phyloP scores from a whole-genome alignment of 35 echinoderm and acorn worm species.

The Hemicentrotus pulcherrimus region DNA sequence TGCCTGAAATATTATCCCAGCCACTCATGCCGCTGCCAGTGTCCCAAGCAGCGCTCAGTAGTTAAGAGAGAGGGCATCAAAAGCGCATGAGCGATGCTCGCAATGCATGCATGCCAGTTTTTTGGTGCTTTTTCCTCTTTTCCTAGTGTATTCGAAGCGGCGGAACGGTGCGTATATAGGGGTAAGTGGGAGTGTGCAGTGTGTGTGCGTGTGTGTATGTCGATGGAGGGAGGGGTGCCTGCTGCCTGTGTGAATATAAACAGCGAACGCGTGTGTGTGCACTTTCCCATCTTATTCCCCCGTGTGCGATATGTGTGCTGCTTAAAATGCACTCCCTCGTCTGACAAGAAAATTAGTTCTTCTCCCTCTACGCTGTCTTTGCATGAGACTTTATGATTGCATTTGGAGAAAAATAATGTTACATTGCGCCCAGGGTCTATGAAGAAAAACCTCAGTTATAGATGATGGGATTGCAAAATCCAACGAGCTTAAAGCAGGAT shows the following conservation, averaged over 20 bases:
- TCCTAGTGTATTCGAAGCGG: not conserved
- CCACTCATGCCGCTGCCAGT: not conserved
- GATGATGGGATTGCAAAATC: not conserved
- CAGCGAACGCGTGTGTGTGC: not conserved
- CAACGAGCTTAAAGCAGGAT: not conserved
- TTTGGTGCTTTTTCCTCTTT: not conserved
- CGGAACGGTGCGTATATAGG: not conserved
- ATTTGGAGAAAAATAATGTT: not conserved
- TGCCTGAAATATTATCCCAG: conserved; percentile 10
- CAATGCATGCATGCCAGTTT: not conserved
- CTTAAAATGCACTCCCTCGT: not conserved
- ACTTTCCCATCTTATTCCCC: not conserved
- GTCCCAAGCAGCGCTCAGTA: not conserved
- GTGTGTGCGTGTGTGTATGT: not conserved
- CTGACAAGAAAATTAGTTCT: not conserved
- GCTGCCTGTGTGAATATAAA: not conserved
- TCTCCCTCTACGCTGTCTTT: not conserved
- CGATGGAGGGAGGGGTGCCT: not conserved
- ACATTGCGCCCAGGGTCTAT: not conserved
- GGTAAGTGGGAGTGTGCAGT: too few relatives aligned
- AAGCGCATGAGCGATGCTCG: not conserved
- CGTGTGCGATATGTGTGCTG: not conserved
- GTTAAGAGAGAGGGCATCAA: not conserved
- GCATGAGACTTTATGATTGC: not conserved
- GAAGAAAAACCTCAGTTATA: not conserved